These are phyloP conservation scores for Rhynchophorus ferrugineus DNA, from an alignment of 1,140 invertebrate species.

Conservation along the genomic window DNA sequence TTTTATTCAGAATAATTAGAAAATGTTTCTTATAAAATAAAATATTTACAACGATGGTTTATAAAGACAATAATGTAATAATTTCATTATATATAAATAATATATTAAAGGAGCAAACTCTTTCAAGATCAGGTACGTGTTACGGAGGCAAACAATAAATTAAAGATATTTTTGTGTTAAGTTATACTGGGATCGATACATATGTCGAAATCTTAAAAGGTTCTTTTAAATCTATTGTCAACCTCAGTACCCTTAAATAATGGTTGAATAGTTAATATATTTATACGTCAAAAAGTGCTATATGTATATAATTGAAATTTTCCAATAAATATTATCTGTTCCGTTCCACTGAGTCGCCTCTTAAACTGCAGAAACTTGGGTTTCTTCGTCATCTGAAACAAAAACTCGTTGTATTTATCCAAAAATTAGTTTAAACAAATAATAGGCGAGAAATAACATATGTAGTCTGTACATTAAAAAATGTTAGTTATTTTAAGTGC, in stretches of 20 bases:
- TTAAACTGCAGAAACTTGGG: conserved; percentile 54
- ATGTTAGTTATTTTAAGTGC: no score
- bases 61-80: conserved; percentile 9
- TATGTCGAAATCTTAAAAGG: neutral
- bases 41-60: conserved; percentile 19
- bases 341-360: conserved; percentile 4
- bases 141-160: conserved; percentile 14
- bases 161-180: conserved; percentile 2
- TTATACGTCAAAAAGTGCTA: conserved; percentile 1
- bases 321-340: neutral
- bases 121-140: conserved; percentile 27
- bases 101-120: conserved; percentile 11
- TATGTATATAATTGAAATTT: neutral
- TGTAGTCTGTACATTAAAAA: no score
- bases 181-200: neutral
- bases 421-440: no score
- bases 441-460: no score
- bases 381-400: conserved; percentile 53
- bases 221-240: neutral
- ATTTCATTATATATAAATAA: conserved; percentile 21
- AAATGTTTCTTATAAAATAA: conserved; percentile 19
- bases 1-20: neutral
- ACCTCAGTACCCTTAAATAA: conserved; percentile 6
- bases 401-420: no score
- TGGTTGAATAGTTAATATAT: neutral